Evolutionary conservation across 2,113 vertebrate genomes (phyloP).

Genomic region (Dendropsophus ebraccatus): DNA sequence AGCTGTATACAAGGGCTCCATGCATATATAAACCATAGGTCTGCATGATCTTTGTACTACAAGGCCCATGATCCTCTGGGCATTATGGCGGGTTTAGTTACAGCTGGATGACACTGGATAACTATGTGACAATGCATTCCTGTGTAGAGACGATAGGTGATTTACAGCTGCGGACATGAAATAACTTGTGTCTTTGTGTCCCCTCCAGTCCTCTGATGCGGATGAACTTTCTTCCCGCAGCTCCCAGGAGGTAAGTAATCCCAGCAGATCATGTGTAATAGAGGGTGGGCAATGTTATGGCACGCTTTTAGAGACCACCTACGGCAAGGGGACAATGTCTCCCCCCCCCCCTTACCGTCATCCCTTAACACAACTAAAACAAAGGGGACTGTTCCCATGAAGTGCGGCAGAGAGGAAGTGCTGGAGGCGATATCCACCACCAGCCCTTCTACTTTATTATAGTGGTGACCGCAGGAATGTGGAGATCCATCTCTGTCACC

Average conservation of each 20-base stretch:
- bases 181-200: slow-evolving; percentile 11
- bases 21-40: background rate
- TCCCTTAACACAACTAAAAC: no score
- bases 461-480: no score
- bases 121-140: background rate
- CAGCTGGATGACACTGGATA: background rate
- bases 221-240: slow-evolving; percentile 75
- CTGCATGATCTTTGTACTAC: background rate
- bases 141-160: background rate
- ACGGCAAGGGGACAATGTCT: background rate
- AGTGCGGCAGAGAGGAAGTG: no score
- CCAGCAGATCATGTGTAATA: background rate
- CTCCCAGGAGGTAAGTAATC: slow-evolving; percentile 75
- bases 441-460: no score
- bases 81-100: no score
- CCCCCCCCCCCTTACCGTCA: background rate
- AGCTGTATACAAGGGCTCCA: no score
- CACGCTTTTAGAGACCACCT: background rate
- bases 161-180: background rate
- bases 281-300: background rate
- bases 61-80: background rate
- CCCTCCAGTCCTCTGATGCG: slow-evolving; percentile 74
- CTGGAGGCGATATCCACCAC: no score
- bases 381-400: no score
- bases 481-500: no score